phyloP scores from a whole-genome alignment of 2,797 vertebrate genomes.

The Coendou prehensilis region DNA sequence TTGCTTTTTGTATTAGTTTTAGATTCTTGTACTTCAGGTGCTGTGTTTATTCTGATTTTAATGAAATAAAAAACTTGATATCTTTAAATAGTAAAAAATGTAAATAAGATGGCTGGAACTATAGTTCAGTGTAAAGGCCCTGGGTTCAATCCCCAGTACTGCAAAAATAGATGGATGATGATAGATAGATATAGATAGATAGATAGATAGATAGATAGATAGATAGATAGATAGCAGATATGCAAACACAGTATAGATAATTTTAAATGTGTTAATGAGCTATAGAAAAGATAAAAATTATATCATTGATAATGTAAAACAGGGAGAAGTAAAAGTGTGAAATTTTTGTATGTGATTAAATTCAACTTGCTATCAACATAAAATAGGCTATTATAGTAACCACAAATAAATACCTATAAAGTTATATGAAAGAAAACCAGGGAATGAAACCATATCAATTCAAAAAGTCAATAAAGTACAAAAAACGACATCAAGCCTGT shows the following conservation, averaged over 20 bases:
- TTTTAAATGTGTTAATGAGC: background rate
- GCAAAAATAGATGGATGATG: no score
- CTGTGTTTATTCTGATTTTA: slow-evolving; percentile 99
- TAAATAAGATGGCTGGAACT: no score
- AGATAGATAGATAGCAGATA: no score
- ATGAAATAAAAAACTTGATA: slow-evolving; percentile 99
- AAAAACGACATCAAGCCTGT: background rate
- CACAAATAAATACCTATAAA: background rate
- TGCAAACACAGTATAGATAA: background rate
- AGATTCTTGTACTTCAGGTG: slow-evolving; percentile 98
- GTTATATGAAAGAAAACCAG: background rate
- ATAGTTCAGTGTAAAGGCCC: no score
- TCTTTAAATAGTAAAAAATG: background rate
- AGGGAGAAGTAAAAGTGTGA: background rate
- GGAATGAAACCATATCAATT: background rate
- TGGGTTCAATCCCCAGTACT: no score
- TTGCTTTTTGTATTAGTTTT: slow-evolving; percentile 99
- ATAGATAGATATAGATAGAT: no score
- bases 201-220: no score
- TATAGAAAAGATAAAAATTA: background rate
- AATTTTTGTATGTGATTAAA: background rate
- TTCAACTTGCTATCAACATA: background rate
- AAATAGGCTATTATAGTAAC: background rate
- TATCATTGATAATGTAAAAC: background rate
- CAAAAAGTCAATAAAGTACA: background rate